Conservation (phyloP, 2,888 invertebrate genomes). For the Ommatoiulus sabulosus region DNA sequence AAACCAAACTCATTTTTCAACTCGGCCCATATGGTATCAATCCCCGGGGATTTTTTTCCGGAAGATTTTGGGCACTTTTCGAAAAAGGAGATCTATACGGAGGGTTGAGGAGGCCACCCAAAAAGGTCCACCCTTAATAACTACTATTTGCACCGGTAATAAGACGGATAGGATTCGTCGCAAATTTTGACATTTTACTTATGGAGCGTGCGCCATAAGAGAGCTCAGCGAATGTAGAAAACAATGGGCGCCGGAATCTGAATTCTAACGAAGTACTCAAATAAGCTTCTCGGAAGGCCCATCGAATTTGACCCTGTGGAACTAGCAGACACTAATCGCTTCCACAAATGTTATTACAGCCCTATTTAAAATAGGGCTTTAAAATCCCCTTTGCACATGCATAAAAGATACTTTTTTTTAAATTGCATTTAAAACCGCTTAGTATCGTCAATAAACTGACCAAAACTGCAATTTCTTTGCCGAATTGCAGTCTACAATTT, state of each 20-base stretch:
- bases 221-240: not conserved
- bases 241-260: not conserved
- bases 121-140: slow-evolving; percentile 12
- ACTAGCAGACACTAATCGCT: too few relatives aligned
- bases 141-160: slow-evolving; percentile 24
- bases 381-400: too few relatives aligned
- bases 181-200: slow-evolving; percentile 29
- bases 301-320: too few relatives aligned
- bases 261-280: not conserved
- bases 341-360: too few relatives aligned
- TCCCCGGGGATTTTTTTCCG: not conserved
- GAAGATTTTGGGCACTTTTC: not conserved
- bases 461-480: not conserved
- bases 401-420: too few relatives aligned
- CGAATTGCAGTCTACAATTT: too few relatives aligned
- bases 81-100: not conserved
- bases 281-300: not conserved
- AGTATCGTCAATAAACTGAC: not conserved
- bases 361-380: too few relatives aligned
- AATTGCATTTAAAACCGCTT: too few relatives aligned
- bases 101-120: slow-evolving; percentile 10
- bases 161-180: not conserved
- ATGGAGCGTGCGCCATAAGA: not conserved
- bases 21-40: not conserved
- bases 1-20: slow-evolving; percentile 25